phyloP scores from a whole-genome alignment of 1,140 invertebrate species.

The Delia radicum region DNA sequence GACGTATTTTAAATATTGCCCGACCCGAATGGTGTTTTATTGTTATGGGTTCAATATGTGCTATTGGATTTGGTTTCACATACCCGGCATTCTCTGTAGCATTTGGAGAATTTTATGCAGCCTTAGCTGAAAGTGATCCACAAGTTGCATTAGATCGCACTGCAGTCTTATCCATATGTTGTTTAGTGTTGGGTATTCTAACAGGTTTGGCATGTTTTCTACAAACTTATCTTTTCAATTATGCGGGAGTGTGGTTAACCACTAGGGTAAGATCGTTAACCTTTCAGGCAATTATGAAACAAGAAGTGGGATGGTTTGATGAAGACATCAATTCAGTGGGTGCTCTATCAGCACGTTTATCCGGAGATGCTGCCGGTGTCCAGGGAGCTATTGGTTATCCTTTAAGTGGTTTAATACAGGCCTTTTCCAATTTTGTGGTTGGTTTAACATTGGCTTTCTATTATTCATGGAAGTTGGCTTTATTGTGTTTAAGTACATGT shows the following conservation, averaged over 20 bases:
- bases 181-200: constrained; percentile 71
- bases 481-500: constrained; percentile 75
- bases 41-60: constrained; percentile 68
- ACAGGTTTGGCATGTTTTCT: constrained; percentile 70
- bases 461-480: constrained; percentile 79
- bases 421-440: constrained; percentile 70
- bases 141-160: constrained; percentile 63
- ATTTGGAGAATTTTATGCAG: constrained; percentile 81
- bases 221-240: constrained; percentile 76
- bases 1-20: constrained; percentile 70
- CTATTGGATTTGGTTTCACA: constrained; percentile 70
- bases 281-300: constrained; percentile 72
- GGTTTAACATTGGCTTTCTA: constrained; percentile 73
- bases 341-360: constrained; percentile 72
- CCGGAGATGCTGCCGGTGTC: constrained; percentile 76
- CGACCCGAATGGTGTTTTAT: constrained; percentile 77
- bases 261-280: constrained; percentile 67
- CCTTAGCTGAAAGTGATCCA: constrained; percentile 58
- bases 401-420: constrained; percentile 76
- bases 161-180: constrained; percentile 65
- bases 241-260: constrained; percentile 77
- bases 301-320: constrained; percentile 85
- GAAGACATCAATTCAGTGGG: constrained; percentile 73
- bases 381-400: constrained; percentile 82
- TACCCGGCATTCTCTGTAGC: constrained; percentile 81